Evolutionary conservation across 2,797 vertebrate species (phyloP).

Genomic region (Sebastes cheni): DNA sequence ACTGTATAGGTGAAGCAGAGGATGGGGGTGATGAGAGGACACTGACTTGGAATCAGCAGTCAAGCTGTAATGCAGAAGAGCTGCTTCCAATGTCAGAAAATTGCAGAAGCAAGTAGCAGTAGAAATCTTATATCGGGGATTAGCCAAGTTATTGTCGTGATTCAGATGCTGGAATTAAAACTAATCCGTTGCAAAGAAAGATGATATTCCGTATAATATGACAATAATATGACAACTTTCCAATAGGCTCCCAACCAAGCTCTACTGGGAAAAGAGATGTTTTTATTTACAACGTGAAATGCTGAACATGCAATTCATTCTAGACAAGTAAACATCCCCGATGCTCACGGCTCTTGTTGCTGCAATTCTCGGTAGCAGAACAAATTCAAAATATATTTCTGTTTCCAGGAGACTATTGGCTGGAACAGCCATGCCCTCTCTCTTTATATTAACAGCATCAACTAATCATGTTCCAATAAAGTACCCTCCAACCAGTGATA

Average conservation of each 20-base stretch:
- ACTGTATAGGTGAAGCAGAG: conserved; percentile 1
- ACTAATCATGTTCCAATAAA: background rate
- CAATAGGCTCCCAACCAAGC: background rate
- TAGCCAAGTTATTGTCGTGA: background rate
- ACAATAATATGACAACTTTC: background rate
- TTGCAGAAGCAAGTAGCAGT: background rate
- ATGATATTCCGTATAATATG: background rate
- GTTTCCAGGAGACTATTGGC: background rate
- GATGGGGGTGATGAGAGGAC: background rate
- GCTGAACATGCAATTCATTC: conserved; percentile 29
- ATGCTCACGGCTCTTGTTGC: conserved; percentile 26
- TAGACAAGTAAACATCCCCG: conserved; percentile 3
- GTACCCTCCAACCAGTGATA: background rate
- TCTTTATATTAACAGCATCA: background rate
- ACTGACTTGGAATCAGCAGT: background rate
- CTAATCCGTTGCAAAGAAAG: conserved; percentile 3
- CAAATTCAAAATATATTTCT: conserved; percentile 1
- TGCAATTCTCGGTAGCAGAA: conserved; percentile 19
- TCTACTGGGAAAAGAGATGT: background rate
- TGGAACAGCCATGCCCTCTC: background rate
- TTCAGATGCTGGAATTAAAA: conserved; percentile 8
- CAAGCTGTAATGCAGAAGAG: background rate
- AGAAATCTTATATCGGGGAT: background rate
- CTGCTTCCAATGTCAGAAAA: background rate
- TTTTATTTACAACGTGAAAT: conserved; percentile 16